Conservation (phyloP, 2,888 invertebrate genomes). For the Campoletis raptor region DNA sequence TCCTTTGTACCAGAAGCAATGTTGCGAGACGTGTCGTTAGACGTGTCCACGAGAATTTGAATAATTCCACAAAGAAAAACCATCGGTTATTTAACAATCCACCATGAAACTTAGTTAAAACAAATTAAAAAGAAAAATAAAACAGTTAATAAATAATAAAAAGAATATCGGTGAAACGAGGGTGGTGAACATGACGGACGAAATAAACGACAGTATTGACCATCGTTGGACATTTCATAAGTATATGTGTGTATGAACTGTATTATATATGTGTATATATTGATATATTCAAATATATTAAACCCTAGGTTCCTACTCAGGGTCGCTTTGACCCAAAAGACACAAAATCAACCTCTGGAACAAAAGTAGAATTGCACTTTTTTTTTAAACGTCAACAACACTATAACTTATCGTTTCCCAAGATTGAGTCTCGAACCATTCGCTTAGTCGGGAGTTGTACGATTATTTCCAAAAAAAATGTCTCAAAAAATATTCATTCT, state of each 20-base stretch:
- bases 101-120: conserved; percentile 54
- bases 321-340: not conserved
- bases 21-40: conserved; percentile 92
- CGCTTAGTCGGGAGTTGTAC: no score
- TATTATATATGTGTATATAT: conserved; percentile 42
- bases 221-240: conserved; percentile 67
- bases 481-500: no score
- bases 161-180: conserved; percentile 52
- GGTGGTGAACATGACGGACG: conserved; percentile 36
- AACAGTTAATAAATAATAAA: conserved; percentile 8
- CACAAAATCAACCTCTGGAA: not conserved
- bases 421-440: no score
- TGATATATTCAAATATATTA: conserved; percentile 28
- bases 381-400: not conserved
- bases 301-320: not conserved
- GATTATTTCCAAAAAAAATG: no score
- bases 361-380: not conserved
- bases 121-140: conserved; percentile 25
- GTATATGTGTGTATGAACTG: conserved; percentile 49
- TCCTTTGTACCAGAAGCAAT: conserved; percentile 93
- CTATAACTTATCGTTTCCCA: no score
- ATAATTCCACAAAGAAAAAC: conserved; percentile 28
- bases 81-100: conserved; percentile 27
- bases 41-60: conserved; percentile 47
- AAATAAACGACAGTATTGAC: conserved; percentile 58